Evolutionary conservation across 2,113 vertebrate species (phyloP).

Genomic region (Apodemus speciosus): DNA sequence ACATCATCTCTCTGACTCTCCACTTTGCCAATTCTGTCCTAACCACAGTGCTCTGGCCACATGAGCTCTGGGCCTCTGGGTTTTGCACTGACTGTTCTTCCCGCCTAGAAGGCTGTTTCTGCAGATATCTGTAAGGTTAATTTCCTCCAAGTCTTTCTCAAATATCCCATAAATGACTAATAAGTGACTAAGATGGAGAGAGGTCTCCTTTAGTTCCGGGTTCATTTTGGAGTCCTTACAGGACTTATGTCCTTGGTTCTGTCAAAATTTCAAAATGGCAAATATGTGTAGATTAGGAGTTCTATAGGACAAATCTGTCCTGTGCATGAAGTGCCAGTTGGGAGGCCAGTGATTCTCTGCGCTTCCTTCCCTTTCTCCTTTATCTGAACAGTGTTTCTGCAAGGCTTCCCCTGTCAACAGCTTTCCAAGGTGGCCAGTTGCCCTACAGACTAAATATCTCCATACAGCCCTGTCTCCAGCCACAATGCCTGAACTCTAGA

Average conservation of each 20-base stretch:
- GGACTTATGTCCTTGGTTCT: background rate
- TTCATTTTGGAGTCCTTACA: conserved; percentile 1
- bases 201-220: background rate
- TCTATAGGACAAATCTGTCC: background rate
- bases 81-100: background rate
- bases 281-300: background rate
- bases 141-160: conserved; percentile 18
- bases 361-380: background rate
- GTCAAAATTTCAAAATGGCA: conserved; percentile 23
- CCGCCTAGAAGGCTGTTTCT: background rate
- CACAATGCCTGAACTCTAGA: background rate
- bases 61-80: background rate
- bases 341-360: background rate
- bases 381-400: background rate
- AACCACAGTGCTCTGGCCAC: background rate
- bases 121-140: background rate
- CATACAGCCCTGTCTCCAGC: background rate
- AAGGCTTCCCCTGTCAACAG: background rate
- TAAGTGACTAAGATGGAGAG: background rate
- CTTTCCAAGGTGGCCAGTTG: background rate
- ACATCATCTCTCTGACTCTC: background rate
- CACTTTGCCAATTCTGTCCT: background rate
- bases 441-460: background rate
- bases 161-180: background rate
- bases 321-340: background rate